phyloP scores from a whole-genome alignment of 2,888 invertebrate species.

The Celastrina argiolus region DNA sequence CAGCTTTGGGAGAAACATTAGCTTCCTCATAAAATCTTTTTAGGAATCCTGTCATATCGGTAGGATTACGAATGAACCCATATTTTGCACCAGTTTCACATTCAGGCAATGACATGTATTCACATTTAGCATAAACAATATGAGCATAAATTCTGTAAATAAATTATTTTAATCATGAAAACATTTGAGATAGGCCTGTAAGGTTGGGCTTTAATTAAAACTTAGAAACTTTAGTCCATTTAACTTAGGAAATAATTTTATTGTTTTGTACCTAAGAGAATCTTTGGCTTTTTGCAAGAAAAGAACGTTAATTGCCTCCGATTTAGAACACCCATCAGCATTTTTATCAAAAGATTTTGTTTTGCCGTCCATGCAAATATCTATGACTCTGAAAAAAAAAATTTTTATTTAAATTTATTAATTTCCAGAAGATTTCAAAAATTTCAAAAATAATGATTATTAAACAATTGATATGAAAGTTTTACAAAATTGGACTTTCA shows the following conservation, averaged over 20 bases:
- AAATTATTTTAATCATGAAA: not conserved
- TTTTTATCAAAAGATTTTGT: constrained; percentile 66
- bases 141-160: constrained; percentile 43
- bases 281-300: constrained; percentile 80
- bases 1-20: constrained; percentile 70
- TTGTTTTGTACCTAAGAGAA: not conserved
- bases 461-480: too few species aligned
- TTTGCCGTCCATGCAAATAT: constrained; percentile 85
- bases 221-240: not conserved
- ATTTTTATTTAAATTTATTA: too few species aligned
- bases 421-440: too few species aligned
- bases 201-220: not conserved
- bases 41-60: constrained; percentile 38
- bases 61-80: constrained; percentile 39
- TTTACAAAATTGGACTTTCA: not conserved
- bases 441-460: too few species aligned
- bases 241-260: too few species aligned
- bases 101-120: constrained; percentile 32
- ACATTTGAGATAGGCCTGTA: not conserved
- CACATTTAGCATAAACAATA: constrained; percentile 39
- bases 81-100: constrained; percentile 33
- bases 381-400: constrained; percentile 41
- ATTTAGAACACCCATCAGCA: constrained; percentile 83
- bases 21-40: constrained; percentile 73
- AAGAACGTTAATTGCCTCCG: constrained; percentile 82